Evolutionary conservation across 1,140 invertebrate species (phyloP).

Genomic region (Acromyrmex heyeri): DNA sequence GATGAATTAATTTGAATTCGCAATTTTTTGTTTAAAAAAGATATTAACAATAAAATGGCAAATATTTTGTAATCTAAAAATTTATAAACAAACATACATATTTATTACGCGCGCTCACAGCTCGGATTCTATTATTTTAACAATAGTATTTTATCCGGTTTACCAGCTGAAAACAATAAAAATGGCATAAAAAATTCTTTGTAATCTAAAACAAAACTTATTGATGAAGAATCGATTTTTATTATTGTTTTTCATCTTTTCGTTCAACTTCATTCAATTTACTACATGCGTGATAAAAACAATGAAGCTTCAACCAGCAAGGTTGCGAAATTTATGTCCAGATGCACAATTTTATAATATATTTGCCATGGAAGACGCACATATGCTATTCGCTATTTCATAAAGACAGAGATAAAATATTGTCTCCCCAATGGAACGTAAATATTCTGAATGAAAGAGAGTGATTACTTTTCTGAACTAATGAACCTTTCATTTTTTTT

Average conservation of each 20-base stretch:
- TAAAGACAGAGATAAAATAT: constrained; percentile 21
- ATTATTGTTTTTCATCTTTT: constrained; percentile 30
- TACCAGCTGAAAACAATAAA: background rate
- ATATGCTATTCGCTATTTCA: background rate
- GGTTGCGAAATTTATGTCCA: constrained; percentile 10
- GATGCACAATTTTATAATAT: constrained; percentile 12
- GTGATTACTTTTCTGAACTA: background rate
- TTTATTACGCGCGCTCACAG: background rate
- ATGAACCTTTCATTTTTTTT: background rate
- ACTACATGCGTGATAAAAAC: background rate
- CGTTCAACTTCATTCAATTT: constrained; percentile 11
- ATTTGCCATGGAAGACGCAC: background rate
- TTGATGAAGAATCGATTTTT: background rate
- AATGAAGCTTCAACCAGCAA: constrained; percentile 10
- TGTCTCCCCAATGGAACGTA: constrained; percentile 2
- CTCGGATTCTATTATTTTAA: background rate
- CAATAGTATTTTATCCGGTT: constrained; percentile 1
- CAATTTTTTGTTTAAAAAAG: background rate
- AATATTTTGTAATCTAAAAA: background rate
- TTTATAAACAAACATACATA: background rate
- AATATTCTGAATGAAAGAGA: constrained; percentile 24
- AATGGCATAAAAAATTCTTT: background rate
- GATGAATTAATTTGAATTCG: background rate
- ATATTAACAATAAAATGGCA: background rate
- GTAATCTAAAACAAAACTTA: constrained; percentile 35